Evolutionary conservation across 2,113 vertebrate genomes (phyloP).

Genomic region (Diadophis punctatus): DNA sequence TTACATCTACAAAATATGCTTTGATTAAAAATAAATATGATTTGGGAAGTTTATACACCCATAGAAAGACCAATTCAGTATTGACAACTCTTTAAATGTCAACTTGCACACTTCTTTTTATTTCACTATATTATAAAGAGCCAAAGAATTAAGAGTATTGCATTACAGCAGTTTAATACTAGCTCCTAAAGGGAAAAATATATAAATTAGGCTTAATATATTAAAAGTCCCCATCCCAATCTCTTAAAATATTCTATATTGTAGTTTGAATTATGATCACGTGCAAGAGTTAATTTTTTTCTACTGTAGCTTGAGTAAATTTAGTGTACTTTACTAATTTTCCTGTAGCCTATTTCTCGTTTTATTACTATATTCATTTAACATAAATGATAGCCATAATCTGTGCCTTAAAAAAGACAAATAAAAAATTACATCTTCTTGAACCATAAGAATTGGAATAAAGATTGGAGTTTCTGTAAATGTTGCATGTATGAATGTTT

Average conservation of each 20-base stretch:
- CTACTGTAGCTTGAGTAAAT: not conserved
- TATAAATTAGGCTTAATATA: not conserved
- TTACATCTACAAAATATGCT: not conserved
- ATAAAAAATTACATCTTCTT: not conserved
- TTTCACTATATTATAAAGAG: not conserved
- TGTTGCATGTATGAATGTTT: slow-evolving; percentile 25
- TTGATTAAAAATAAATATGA: not conserved
- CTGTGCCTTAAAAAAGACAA: not conserved
- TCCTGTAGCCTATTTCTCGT: not conserved
- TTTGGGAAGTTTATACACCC: slow-evolving; percentile 6
- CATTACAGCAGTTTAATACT: not conserved
- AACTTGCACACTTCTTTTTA: not conserved
- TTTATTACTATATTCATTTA: not conserved
- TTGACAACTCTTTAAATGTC: not conserved
- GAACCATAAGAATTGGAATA: not conserved
- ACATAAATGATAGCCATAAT: slow-evolving; percentile 10
- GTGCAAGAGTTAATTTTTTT: not conserved
- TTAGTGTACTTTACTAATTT: not conserved
- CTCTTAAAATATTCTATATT: not conserved
- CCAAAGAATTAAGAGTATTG: not conserved
- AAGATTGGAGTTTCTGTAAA: slow-evolving; percentile 11
- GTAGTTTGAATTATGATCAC: not conserved
- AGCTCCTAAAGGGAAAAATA: not conserved
- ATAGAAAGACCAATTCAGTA: slow-evolving; percentile 10
- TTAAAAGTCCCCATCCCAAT: not conserved